phyloP scores from a whole-genome alignment of 2,797 vertebrate genomes.

The Sebastes ruberrimus region DNA sequence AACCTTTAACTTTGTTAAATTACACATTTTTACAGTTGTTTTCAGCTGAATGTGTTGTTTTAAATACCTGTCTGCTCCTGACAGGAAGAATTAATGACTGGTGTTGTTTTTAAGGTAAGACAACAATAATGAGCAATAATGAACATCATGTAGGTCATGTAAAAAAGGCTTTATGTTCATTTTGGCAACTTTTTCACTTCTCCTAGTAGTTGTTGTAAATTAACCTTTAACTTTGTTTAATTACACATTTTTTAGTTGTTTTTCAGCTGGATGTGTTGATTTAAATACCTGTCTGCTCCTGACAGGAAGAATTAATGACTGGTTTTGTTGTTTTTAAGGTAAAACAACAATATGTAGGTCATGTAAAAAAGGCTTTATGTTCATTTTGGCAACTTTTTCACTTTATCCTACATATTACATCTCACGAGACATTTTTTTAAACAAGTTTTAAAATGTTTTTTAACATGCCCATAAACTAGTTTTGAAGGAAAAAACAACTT shows the following conservation, averaged over 20 bases:
- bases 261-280: background rate
- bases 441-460: background rate
- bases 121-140: background rate
- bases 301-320: background rate
- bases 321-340: background rate
- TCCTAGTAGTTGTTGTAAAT: background rate
- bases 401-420: background rate
- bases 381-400: background rate
- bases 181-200: background rate
- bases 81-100: background rate
- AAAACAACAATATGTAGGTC: background rate
- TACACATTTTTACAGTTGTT: background rate
- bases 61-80: background rate
- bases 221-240: background rate
- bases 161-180: background rate
- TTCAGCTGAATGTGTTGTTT: background rate
- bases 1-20: background rate
- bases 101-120: background rate
- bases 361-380: background rate
- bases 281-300: background rate
- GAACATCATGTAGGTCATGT: background rate
- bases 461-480: fast-evolving
- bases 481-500: background rate
- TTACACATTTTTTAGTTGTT: background rate
- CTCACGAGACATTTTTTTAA: background rate